Evolutionary conservation across 2,888 invertebrate genomes (phyloP).

Genomic region (Bombyx huttoni): DNA sequence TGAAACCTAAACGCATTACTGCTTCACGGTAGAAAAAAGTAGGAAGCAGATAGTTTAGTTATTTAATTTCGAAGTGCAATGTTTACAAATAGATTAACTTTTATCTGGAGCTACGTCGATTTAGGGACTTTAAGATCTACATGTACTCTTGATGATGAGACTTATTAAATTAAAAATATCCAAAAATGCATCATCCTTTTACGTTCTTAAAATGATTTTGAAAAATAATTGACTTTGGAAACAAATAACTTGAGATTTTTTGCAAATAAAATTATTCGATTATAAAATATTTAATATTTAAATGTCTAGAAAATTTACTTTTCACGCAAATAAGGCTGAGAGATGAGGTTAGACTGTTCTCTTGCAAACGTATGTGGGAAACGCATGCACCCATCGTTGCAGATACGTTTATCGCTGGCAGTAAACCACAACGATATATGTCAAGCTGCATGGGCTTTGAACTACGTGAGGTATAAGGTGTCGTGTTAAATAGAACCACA

Average conservation of each 20-base stretch:
- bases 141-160: too few relatives aligned
- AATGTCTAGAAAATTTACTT: slow-evolving; percentile 20
- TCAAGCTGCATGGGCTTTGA: slow-evolving; percentile 44
- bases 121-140: too few relatives aligned
- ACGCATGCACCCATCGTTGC: slow-evolving; percentile 20
- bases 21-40: too few relatives aligned
- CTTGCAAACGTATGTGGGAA: slow-evolving; percentile 14
- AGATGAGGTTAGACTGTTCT: slow-evolving; percentile 20
- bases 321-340: slow-evolving; percentile 15
- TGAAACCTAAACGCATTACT: too few relatives aligned
- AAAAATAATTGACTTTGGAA: too few relatives aligned
- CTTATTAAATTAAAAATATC: too few relatives aligned
- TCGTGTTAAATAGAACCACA: slow-evolving; percentile 35
- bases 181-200: too few relatives aligned
- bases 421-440: slow-evolving; percentile 52
- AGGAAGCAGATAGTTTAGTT: slow-evolving; percentile 38
- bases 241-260: too few relatives aligned
- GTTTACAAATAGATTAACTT: slow-evolving; percentile 62
- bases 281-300: not conserved
- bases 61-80: slow-evolving; percentile 65
- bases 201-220: too few relatives aligned
- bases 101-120: slow-evolving; percentile 27
- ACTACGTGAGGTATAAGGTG: slow-evolving; percentile 40
- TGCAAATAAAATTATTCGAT: too few relatives aligned
- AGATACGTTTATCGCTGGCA: slow-evolving; percentile 47